phyloP scores from a whole-genome alignment of 2,113 vertebrate genomes.

The Cranoglanis bouderius region DNA sequence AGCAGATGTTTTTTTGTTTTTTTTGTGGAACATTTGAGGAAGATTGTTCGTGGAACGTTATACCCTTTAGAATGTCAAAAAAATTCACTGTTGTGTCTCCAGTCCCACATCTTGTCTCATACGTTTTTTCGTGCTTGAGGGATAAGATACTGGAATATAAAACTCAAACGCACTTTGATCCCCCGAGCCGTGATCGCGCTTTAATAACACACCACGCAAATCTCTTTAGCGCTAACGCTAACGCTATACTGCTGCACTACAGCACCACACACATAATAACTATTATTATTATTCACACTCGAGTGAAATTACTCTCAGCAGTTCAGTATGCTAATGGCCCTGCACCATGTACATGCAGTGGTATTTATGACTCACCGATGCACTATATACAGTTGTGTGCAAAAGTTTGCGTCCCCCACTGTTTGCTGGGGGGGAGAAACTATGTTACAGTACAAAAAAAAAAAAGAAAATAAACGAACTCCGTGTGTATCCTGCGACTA shows the following conservation, averaged over 20 bases:
- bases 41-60: background rate
- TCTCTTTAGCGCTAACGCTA: background rate
- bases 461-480: background rate
- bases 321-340: background rate
- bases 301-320: background rate
- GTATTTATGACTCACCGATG: background rate
- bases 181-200: background rate
- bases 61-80: background rate
- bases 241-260: background rate
- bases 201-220: conserved; percentile 2
- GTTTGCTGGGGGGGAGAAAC: background rate
- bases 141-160: background rate
- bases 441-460: background rate
- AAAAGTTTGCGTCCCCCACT: background rate
- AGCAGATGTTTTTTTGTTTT: background rate
- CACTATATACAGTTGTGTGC: background rate
- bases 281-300: background rate
- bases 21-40: background rate
- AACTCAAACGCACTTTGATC: background rate
- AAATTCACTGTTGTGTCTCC: background rate
- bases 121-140: background rate
- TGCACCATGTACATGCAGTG: background rate
- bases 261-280: background rate
- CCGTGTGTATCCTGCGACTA: background rate
- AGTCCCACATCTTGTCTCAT: background rate